A percentile compares a stretch with the other conserved stretches of the same genome.
Conservation (phyloP, 2,113 vertebrate genomes). For the Benitochromis conjunctus region DNA sequence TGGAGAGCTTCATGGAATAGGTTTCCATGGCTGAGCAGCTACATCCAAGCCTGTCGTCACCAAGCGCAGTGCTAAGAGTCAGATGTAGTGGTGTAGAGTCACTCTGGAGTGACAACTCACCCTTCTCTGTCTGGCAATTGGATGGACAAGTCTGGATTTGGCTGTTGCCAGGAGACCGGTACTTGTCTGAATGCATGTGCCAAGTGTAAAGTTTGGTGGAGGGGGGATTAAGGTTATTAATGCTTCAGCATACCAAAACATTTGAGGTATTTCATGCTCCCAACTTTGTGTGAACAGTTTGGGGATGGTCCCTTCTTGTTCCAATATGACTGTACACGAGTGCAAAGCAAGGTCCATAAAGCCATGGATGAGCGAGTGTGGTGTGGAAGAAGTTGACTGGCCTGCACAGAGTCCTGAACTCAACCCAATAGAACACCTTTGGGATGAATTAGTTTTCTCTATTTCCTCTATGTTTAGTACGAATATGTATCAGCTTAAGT, state of each 20-base stretch:
- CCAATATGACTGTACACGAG: background rate
- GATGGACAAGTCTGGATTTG: background rate
- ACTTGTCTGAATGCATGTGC: background rate
- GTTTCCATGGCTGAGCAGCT: background rate
- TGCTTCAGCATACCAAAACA: too few relatives aligned
- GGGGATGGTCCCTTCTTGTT: background rate
- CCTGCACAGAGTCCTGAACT: background rate
- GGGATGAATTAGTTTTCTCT: background rate
- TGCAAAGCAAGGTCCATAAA: background rate
- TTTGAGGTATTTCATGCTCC: background rate
- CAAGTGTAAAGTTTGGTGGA: background rate
- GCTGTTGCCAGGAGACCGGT: background rate
- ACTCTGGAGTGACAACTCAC: fast-evolving
- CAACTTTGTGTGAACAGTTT: background rate
- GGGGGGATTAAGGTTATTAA: background rate
- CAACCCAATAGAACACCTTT: background rate
- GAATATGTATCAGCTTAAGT: background rate
- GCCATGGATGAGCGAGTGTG: background rate
- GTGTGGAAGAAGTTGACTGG: background rate
- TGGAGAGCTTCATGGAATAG: background rate
- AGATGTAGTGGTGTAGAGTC: background rate
- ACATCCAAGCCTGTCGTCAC: background rate
- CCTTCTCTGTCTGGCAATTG: background rate
- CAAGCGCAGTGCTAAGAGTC: background rate
- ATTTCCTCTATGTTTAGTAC: background rate